A percentile compares a stretch with the other conserved stretches of the same genome.
phyloP scores from a whole-genome alignment of 2,113 vertebrate species.

The Alouatta palliata region DNA sequence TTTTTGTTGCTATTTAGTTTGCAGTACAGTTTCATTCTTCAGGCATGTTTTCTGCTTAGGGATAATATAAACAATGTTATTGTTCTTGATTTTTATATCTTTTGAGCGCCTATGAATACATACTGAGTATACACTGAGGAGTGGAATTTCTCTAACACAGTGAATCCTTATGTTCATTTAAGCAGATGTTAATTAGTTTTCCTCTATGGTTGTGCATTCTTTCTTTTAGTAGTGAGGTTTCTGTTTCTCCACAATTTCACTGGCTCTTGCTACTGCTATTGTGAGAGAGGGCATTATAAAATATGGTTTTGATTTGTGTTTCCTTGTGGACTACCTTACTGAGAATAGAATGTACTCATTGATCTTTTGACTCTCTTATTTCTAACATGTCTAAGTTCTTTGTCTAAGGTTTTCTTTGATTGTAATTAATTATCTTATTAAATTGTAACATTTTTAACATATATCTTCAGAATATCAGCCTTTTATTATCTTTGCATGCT shows the following conservation, averaged over 20 bases:
- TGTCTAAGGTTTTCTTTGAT: not conserved
- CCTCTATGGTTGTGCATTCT: not conserved
- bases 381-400: not conserved
- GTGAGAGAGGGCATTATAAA: fast-evolving
- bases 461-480: not conserved
- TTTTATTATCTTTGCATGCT: not conserved
- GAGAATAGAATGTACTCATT: not conserved
- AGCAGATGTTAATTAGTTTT: not conserved
- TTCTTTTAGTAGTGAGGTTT: not conserved
- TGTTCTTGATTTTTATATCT: not conserved
- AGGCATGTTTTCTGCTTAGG: not conserved
- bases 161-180: not conserved
- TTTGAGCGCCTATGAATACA: fast-evolving
- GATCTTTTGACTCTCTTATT: not conserved
- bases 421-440: not conserved
- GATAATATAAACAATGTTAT: not conserved
- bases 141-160: not conserved
- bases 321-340: not conserved
- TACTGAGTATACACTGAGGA: not conserved
- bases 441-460: not conserved
- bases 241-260: not conserved
- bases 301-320: not conserved
- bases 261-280: not conserved
- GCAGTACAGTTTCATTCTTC: not conserved
- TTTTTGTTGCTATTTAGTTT: not conserved